phyloP scores from a whole-genome alignment of 2,888 invertebrate genomes.

The Andrena flavipes region DNA sequence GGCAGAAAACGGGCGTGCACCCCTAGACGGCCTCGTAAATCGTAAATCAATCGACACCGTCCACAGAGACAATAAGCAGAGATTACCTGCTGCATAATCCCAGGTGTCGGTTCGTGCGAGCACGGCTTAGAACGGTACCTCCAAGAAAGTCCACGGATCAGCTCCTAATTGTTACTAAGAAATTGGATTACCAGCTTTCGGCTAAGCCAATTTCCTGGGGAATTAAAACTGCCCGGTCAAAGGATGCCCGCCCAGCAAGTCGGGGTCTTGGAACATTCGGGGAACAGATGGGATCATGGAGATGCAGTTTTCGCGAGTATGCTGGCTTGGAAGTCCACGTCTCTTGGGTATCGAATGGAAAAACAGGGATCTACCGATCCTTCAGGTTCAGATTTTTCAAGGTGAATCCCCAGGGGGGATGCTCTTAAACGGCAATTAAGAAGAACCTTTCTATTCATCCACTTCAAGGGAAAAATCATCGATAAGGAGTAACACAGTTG shows the following conservation, averaged over 20 bases:
- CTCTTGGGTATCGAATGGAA: slow-evolving; percentile 27
- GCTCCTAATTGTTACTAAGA: slow-evolving; percentile 76
- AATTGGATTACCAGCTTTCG: slow-evolving; percentile 74
- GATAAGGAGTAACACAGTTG: background rate
- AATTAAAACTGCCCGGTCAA: slow-evolving; percentile 1
- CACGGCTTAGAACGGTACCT: slow-evolving; percentile 55
- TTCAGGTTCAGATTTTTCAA: background rate
- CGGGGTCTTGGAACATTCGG: background rate
- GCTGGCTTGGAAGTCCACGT: background rate
- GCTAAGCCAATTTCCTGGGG: slow-evolving; percentile 72
- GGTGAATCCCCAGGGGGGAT: background rate
- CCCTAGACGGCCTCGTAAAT: slow-evolving; percentile 58
- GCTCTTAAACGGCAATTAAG: background rate
- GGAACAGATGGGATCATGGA: background rate
- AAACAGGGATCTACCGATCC: background rate
- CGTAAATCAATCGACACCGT: slow-evolving; percentile 73
- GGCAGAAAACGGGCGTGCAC: slow-evolving; percentile 50
- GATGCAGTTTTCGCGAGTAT: slow-evolving; percentile 1
- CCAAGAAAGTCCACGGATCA: slow-evolving; percentile 53
- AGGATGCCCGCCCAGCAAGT: background rate
- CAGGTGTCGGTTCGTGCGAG: slow-evolving; percentile 45
- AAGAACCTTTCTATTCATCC: background rate
- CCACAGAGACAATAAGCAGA: slow-evolving; percentile 71
- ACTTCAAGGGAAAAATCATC: background rate
- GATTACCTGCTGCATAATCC: slow-evolving; percentile 68